Conservation (phyloP, 2,113 vertebrate genomes). For the Poeciliopsis turrubarensis region DNA sequence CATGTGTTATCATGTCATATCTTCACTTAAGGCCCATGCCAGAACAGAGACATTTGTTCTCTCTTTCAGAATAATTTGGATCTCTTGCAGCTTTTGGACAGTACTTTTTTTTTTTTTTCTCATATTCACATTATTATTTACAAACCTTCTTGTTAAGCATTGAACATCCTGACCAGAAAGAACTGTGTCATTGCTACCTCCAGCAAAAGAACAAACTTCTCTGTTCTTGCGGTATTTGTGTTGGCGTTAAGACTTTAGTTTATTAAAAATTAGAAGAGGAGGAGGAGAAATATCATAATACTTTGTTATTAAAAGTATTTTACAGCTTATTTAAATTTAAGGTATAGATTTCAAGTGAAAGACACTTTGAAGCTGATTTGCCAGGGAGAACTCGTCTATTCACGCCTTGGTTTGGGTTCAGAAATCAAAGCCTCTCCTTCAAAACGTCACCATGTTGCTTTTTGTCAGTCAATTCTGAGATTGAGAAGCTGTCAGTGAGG, state of each 20-base stretch:
- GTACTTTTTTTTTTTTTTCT: neutral
- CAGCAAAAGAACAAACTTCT: neutral
- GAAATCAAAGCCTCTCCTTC: neutral
- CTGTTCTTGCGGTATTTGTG: neutral
- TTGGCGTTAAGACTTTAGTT: neutral
- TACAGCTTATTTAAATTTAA: constrained; percentile 3
- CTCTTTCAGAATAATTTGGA: neutral
- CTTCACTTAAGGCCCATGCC: neutral
- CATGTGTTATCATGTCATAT: neutral
- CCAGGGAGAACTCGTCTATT: constrained; percentile 5
- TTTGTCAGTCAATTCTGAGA: constrained; percentile 18
- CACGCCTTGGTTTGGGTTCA: constrained; percentile 6
- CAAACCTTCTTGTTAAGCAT: neutral
- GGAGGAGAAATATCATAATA: neutral
- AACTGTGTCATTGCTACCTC: neutral
- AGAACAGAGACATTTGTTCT: neutral
- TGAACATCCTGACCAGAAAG: neutral
- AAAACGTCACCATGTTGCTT: neutral
- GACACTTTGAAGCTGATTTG: neutral
- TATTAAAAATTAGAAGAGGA: too few relatives aligned
- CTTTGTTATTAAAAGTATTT: constrained; percentile 5
- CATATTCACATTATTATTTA: neutral
- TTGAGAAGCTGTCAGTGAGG: constrained; percentile 48
- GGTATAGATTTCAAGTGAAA: neutral
- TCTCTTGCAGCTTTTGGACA: neutral